Evolutionary conservation across 2,888 invertebrate species (phyloP), one percentile per base, ranked within the genome.

Genomic region (Ceraclea dissimilis): DNA sequence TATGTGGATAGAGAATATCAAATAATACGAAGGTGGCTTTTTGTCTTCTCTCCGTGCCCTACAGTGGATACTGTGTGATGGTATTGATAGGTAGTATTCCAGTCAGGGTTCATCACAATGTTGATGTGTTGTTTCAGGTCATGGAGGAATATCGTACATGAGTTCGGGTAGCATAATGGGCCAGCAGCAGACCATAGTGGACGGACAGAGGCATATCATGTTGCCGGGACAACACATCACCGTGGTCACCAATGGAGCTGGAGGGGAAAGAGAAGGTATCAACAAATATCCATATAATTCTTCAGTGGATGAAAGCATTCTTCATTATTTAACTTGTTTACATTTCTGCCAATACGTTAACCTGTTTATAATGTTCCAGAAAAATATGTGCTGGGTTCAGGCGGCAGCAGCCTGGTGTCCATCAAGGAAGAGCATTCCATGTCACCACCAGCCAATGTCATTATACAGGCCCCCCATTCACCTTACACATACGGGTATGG

Each of bases 201-300:
- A 74, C 65, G 72, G 71, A 62, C 74, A 74, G 63, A 71, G 73
- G 22, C 66, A 73, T 51, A 71, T 82, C 63, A 73, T 82, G 71
- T 70, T 82, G 72, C 78, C 81, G 34, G 81, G 81, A 2, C 78
- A 79, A 62, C 79, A 78, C 69, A 80, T 80, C 68, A 76, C 79
- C 54, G 78, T 79, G 62, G 78, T 79, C 69, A 79, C 78, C 65
- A 79, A 79, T 68, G 79, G 79, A 8, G 79, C 78, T 1, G 76
- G 78, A 63, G 79, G 79, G 48, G 81, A 81, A 67, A 69, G 79
- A 57, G 76, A 78, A 67, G 78, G 79, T 77, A 63, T 26, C 4
- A 50, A n/a, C 6, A 21, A 49, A 26, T 26, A 18, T 50, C 2
- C 13, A 1, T 26, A 4, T 22, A 1, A 4, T 26, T 4, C 16